Base-by-base conservation (phyloP, 2,888 invertebrate genomes). In the Allacma fusca region DNA sequence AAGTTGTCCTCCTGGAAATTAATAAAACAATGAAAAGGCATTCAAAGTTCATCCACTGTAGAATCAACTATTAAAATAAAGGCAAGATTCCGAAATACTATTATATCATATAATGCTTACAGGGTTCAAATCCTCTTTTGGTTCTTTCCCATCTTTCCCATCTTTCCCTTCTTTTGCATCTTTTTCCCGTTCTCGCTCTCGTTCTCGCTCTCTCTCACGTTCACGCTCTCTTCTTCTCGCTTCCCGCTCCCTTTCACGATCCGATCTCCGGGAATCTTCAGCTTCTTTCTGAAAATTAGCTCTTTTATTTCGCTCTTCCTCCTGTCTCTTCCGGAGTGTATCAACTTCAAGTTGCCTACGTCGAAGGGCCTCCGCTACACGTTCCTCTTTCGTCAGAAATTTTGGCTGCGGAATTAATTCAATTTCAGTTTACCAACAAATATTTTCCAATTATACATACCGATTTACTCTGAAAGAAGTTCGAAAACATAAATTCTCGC, bases 331-430 rank as follows among this genome's bases (percentile, higher is more conserved):
- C 81, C 92, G 90, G 83, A 95, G 89, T 21, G 91, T 92, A 50
- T 94, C 94, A 0, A 96, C 93, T 88, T 97, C 94, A 86, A 95
- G 94, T 85, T 96, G 94, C 0, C 99, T 90, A 72, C 94, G 90
- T 85, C 94, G 92, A 21, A 99, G 85, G 0, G 99, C 99, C 85
- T 96, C 91, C 0, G 92, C 93, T 0, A 93, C 95, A 85, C 99
- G 90, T 86, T 99, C 96, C 86, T 97, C 97, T 89, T 98, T 98
- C 0, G 96, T 95, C 50, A 99, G 88, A 86, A 99, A 99, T 40
- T 97, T 96, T 0, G 99, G 99, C 89, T 91, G 82, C 2, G 4
- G 23, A 62, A 24, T 19, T 67, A 24, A 65, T n/a, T n/a, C n/a
- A n/a, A n/a, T n/a, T n/a, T n/a, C n/a, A n/a, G n/a, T n/a, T n/a